Conservation (phyloP, 1,140 invertebrate genomes). For the Nasonia vitripennis region DNA sequence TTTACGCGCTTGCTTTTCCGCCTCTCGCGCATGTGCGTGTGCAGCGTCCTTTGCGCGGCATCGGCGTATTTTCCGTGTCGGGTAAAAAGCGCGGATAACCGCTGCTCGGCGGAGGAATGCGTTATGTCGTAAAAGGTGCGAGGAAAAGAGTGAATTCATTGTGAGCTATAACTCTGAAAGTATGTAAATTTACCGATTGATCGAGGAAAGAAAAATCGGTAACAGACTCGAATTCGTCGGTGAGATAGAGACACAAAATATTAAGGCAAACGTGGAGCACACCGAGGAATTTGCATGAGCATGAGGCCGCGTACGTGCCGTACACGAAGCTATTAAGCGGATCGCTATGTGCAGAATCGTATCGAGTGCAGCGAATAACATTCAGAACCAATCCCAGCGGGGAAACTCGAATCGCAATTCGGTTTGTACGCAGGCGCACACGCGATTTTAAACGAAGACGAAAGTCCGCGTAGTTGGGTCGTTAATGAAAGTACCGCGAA, state of each 20-base stretch:
- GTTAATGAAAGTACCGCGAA: constrained; percentile 12
- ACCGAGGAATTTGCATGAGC: constrained; percentile 33
- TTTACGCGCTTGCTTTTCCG: constrained; percentile 9
- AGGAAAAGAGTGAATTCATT: constrained; percentile 30
- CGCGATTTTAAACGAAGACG: constrained; percentile 27
- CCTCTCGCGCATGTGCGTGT: background rate
- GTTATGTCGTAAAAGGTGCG: constrained; percentile 9
- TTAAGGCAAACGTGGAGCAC: background rate
- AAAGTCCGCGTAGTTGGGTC: constrained; percentile 3
- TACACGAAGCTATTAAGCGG: constrained; percentile 42
- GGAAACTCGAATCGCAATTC: constrained; percentile 41
- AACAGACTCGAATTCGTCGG: background rate
- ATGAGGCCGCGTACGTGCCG: constrained; percentile 21
- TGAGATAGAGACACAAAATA: background rate
- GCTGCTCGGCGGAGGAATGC: background rate
- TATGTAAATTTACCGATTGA: constrained; percentile 25
- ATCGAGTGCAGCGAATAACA: constrained; percentile 37
- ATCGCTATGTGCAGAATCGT: background rate
- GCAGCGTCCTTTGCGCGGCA: background rate
- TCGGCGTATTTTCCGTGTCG: background rate
- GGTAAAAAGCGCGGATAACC: constrained; percentile 26
- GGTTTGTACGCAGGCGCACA: constrained; percentile 15
- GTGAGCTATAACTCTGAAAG: constrained; percentile 25
- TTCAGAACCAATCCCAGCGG: constrained; percentile 41
- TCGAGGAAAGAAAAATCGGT: too few species aligned